Conservation (phyloP, 2,113 vertebrate species). For the Pomatostomus ruficeps region DNA sequence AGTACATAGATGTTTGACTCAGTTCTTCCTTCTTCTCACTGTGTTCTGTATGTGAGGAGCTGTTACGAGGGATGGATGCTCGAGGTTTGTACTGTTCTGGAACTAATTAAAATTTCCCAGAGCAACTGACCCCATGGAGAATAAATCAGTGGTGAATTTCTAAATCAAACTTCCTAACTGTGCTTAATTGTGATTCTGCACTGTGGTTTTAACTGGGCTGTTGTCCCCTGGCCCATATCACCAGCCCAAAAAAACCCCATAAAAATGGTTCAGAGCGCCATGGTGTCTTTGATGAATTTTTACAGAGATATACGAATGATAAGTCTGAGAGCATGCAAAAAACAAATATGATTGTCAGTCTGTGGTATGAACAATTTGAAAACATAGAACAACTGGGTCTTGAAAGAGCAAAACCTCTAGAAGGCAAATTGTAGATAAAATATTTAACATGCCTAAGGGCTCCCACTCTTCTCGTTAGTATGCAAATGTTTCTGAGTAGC, state of each 20-base stretch:
- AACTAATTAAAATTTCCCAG: neutral
- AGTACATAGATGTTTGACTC: neutral
- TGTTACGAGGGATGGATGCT: neutral
- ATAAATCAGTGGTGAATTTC: neutral
- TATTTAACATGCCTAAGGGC: neutral
- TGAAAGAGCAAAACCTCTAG: neutral
- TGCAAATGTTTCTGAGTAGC: neutral
- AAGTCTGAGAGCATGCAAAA: neutral
- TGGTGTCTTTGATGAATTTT: neutral
- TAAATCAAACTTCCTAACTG: neutral
- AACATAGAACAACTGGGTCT: neutral
- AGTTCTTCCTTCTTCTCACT: neutral
- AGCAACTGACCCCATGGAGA: neutral
- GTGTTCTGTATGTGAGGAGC: neutral
- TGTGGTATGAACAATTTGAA: neutral
- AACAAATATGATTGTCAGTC: neutral
- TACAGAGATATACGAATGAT: neutral
- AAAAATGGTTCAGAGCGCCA: neutral
- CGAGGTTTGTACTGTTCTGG: neutral
- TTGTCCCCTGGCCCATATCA: neutral
- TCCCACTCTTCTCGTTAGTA: neutral
- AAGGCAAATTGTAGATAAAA: neutral
- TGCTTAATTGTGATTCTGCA: neutral
- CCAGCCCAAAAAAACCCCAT: rapidly evolving
- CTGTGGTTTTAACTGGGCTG: neutral